A percentile compares a stretch with the other conserved stretches of the same genome.
These are phyloP conservation scores for Drosophila conformis DNA, from an alignment of 2,888 invertebrate species.

Conservation along the genomic window DNA sequence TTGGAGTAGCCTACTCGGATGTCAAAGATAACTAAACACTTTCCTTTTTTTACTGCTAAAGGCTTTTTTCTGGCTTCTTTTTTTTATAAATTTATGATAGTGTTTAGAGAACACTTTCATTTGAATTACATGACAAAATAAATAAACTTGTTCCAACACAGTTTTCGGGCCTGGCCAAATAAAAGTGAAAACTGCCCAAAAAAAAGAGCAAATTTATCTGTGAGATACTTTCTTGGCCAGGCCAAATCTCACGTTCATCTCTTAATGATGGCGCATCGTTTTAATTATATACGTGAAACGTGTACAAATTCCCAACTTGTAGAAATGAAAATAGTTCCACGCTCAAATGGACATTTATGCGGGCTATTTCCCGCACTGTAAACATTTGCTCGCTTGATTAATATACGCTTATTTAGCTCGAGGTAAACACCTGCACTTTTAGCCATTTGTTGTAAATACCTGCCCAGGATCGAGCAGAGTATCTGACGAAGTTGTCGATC, in stretches of 20 bases:
- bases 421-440: slow-evolving; percentile 82
- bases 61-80: slow-evolving; percentile 16
- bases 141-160: slow-evolving; percentile 55
- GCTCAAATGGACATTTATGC: slow-evolving; percentile 18
- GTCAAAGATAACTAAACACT: slow-evolving; percentile 26
- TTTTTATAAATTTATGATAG: slow-evolving; percentile 28
- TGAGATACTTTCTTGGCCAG: slow-evolving; percentile 45
- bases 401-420: slow-evolving; percentile 40
- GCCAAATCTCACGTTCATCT: slow-evolving; percentile 77
- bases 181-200: slow-evolving; percentile 69
- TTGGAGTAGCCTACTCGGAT: neutral
- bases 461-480: slow-evolving; percentile 15
- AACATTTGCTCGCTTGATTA: slow-evolving; percentile 27
- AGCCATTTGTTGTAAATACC: slow-evolving; percentile 76
- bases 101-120: slow-evolving; percentile 71
- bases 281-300: slow-evolving; percentile 66
- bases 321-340: slow-evolving; percentile 20
- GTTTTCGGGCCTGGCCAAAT: slow-evolving; percentile 48
- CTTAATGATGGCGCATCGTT: slow-evolving; percentile 70
- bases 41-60: slow-evolving; percentile 46
- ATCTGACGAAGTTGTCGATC: slow-evolving; percentile 38
- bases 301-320: slow-evolving; percentile 51
- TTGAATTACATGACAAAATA: slow-evolving; percentile 61
- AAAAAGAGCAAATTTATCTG: slow-evolving; percentile 14
- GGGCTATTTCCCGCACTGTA: slow-evolving; percentile 12